Evolutionary conservation across 1,140 invertebrate genomes (phyloP).

Genomic region (Megathymus violae): DNA sequence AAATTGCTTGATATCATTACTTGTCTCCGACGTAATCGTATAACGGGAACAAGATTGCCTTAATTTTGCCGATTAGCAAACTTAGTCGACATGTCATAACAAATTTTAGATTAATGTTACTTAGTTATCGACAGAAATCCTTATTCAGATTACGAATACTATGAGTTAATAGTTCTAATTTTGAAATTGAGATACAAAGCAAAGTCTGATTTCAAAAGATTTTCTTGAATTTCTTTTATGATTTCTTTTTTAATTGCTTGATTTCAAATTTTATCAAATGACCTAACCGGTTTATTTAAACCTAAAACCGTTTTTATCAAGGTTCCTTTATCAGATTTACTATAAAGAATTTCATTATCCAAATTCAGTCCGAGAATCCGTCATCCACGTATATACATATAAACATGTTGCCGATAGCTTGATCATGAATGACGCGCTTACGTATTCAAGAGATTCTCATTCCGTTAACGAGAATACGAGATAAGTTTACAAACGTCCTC

Average conservation of each 20-base stretch:
- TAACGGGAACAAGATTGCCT: constrained; percentile 18
- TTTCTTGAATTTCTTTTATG: too few species aligned
- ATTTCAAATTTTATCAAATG: neutral
- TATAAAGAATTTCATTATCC: too few species aligned
- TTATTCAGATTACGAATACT: neutral
- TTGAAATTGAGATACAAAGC: too few species aligned
- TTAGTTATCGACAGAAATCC: neutral
- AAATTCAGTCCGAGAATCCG: neutral
- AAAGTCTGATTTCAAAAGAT: too few species aligned
- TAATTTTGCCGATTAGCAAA: constrained; percentile 24
- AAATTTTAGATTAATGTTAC: neutral
- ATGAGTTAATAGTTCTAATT: too few species aligned
- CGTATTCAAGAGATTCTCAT: constrained; percentile 71
- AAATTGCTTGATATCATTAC: constrained; percentile 44
- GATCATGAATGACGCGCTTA: constrained; percentile 76
- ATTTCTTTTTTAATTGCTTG: too few species aligned
- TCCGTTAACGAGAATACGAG: constrained; percentile 76
- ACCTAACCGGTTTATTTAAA: too few species aligned
- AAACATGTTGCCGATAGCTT: constrained; percentile 66
- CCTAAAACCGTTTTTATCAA: too few species aligned
- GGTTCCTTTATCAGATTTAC: too few species aligned
- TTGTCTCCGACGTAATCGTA: constrained; percentile 33
- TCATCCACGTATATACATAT: constrained; percentile 64
- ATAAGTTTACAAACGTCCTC: constrained; percentile 77
- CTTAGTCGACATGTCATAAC: constrained; percentile 6